These are phyloP conservation scores for Hirudo medicinalis DNA, from an alignment of 1,140 invertebrate species.

Conservation along the genomic window DNA sequence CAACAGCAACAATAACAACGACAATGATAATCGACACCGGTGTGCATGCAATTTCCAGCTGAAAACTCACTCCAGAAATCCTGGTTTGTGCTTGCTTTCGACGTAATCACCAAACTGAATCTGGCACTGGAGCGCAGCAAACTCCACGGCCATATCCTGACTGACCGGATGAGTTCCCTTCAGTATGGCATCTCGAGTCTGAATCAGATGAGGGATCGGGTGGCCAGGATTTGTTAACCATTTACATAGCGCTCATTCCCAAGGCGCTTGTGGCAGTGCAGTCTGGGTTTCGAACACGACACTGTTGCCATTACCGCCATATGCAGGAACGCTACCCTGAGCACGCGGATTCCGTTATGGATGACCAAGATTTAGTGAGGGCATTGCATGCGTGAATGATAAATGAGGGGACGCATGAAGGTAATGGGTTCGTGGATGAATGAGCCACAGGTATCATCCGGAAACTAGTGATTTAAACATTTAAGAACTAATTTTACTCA, in stretches of 20 bases:
- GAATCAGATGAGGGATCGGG: slow-evolving; percentile 20
- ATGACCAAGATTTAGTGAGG: slow-evolving; percentile 2
- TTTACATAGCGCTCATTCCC: too few relatives aligned
- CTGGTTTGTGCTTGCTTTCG: slow-evolving; percentile 81
- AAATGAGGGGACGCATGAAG: background rate
- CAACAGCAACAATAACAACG: too few relatives aligned
- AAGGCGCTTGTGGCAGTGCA: too few relatives aligned
- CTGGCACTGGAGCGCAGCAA: slow-evolving; percentile 94
- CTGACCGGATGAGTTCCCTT: slow-evolving; percentile 97
- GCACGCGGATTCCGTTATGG: background rate
- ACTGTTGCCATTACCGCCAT: too few relatives aligned
- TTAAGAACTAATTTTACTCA: too few relatives aligned
- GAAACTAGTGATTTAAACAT: too few relatives aligned
- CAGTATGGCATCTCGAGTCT: slow-evolving; percentile 80
- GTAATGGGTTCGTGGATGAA: background rate
- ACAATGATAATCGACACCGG: too few relatives aligned
- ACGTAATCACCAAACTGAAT: slow-evolving; percentile 94
- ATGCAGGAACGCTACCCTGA: too few relatives aligned
- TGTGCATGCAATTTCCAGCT: background rate
- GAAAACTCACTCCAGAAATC: slow-evolving; percentile 66
- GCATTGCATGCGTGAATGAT: background rate
- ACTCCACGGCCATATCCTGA: slow-evolving; percentile 84
- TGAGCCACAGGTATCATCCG: background rate
- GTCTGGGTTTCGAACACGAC: too few relatives aligned
- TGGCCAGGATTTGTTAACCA: background rate